These are phyloP conservation scores for Craniophora ligustri DNA, from an alignment of 2,888 invertebrate genomes.

Conservation along the genomic window DNA sequence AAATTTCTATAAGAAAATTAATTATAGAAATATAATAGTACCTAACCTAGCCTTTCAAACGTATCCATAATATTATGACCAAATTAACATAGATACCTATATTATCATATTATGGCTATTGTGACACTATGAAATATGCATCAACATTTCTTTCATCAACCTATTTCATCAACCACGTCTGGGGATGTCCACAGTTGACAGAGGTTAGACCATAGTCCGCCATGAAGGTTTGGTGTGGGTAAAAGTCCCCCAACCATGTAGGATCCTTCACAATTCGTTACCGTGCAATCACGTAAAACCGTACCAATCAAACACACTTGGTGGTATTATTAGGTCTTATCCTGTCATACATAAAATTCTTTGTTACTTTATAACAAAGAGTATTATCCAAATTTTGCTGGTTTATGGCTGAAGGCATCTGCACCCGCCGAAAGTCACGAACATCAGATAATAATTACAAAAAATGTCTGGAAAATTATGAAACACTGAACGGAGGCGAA, in stretches of 20 bases:
- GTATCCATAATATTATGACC: constrained; percentile 15
- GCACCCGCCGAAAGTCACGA: constrained; percentile 62
- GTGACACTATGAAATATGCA: neutral
- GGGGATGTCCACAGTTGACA: too few relatives aligned
- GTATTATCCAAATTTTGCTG: constrained; percentile 27
- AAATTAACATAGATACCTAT: constrained; percentile 7
- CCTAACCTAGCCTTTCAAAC: constrained; percentile 5
- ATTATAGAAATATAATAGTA: constrained; percentile 36
- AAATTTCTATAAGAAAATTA: constrained; percentile 44
- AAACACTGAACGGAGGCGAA: constrained; percentile 64
- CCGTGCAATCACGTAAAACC: too few relatives aligned
- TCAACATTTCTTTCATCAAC: too few relatives aligned
- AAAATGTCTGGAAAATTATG: constrained; percentile 80
- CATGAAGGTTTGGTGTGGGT: too few relatives aligned
- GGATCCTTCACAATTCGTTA: too few relatives aligned
- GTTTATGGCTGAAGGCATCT: constrained; percentile 46
- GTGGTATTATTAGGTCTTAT: neutral
- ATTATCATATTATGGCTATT: neutral
- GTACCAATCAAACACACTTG: too few relatives aligned
- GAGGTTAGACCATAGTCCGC: too few relatives aligned
- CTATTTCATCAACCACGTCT: too few relatives aligned
- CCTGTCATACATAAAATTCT: neutral
- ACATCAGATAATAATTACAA: constrained; percentile 77
- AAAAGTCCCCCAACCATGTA: too few relatives aligned
- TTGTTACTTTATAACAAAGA: constrained; percentile 16